Base-by-base conservation (phyloP, 2,888 invertebrate genomes). In the Pomacea canaliculata region DNA sequence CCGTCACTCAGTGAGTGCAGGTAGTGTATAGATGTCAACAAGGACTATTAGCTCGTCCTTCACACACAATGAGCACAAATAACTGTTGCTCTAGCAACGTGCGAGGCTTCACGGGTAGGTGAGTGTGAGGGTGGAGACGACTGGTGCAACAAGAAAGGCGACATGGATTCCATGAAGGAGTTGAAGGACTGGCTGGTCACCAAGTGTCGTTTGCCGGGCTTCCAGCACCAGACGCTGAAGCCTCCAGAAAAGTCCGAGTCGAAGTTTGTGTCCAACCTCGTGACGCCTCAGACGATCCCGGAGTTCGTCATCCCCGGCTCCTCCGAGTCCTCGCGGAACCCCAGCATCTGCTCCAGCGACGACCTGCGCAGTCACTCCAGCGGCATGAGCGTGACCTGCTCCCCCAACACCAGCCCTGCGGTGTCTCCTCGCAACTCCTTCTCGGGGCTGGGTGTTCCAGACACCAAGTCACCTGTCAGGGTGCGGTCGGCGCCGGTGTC, bases 251-350 rank as follows among this genome's bases (percentile, higher is more conserved):
- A 23, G 46, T n/a, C 18, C 62, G 74, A 74, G n/a, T 46, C 74
- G 23, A 73, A 76, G 56, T 73, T 60, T 62, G 59, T 51, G 46
- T 76, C 83, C 16, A 83, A 84, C 19, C 71, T 87, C 13, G 83
- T 85, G 18, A 88, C 88, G 7, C 89, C 89, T 0, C 80, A 84
- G 46, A 85, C 79, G 59, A 87, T 88, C 70, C 89, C 89, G 7
- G 86, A 88, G 67, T 89, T 89, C 78, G 84, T 87, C 18, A 89
- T 89, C 70, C 89, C 89, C 1, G 83, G 85, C 10, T 86, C 87
- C 13, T 82, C 80, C 23, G 85, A 85, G 48, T 86, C 85, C 0
- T 87, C 87, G 5, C 78, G 85, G 13, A 79, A 82, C 63, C 79
- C 79, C 46, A 83, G 87, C 70, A 80, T 83, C n/a, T 80, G 82